Evolutionary conservation across 2,113 vertebrate species (phyloP), one percentile per base, ranked within the genome.

Genomic region (Merops nubicus): DNA sequence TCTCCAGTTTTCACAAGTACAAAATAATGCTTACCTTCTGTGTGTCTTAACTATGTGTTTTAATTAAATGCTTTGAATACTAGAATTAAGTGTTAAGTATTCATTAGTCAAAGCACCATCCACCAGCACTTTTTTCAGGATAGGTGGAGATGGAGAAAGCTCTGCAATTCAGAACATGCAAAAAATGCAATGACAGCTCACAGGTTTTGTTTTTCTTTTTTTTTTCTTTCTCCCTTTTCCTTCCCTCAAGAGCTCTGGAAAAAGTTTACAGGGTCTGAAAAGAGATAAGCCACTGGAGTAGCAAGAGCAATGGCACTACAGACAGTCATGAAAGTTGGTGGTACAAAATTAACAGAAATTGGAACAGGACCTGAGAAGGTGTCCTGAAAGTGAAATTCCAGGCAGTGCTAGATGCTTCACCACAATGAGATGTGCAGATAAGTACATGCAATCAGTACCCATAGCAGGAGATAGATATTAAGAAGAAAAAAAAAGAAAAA

Each of bases 51-150:
- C 95, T 45, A 45, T 11, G 17, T 47, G 38, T 65, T 89, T 87
- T 79, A 83, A 87, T 94, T 92, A 81, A 84, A 31, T 82, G 36
- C 18, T 83, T 89, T 95, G 47, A 93, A 85, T 88, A 38, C 53
- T 91, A 6, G 85, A 94, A 91, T 92, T 74, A 89, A 85, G 15
- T 63, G 12, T 91, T 60, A 72, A 79, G n/a, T 85, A 38, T 31
- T 91, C 36, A 28, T 88, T 79, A 45, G 6, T 79, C 40, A 80
- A 85, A 87, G 19, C 25, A 73, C n/a, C 26, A 64, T 21, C 18
- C 38, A 31, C 21, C 29, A 72, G 12, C 48, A 28, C 67, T 50
- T 85, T 1, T 65, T 78, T 62, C 6, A 29, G 47, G 23, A 73
- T 31, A 82, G 21, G 16, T 43, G 36, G 21, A 88, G 57, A 34